phyloP scores from a whole-genome alignment of 2,113 vertebrate species.

The Plecotus auritus region DNA sequence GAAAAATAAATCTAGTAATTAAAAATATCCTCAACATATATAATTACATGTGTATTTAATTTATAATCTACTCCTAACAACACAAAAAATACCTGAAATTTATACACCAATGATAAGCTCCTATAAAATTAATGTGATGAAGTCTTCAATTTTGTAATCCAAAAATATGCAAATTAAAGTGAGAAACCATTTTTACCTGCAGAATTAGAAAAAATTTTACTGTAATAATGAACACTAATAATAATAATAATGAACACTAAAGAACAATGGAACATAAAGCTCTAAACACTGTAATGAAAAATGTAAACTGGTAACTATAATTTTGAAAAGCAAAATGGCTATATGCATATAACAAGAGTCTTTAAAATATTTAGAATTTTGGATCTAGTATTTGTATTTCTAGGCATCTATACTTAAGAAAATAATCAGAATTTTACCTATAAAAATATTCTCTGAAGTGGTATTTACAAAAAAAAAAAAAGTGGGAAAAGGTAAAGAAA shows the following conservation, averaged over 20 bases:
- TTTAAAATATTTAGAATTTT: background rate
- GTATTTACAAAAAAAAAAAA: background rate
- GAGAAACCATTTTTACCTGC: background rate
- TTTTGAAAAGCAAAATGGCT: background rate
- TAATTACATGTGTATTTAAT: background rate
- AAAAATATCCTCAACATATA: background rate
- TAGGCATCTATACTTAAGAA: conserved; percentile 18
- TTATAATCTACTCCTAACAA: background rate
- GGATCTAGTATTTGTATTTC: background rate
- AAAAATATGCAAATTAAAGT: background rate
- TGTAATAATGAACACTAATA: background rate
- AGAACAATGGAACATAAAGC: background rate
- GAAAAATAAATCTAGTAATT: background rate
- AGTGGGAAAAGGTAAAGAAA: too few relatives aligned
- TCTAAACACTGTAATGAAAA: background rate
- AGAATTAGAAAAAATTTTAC: background rate
- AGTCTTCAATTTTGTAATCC: background rate
- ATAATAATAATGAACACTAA: background rate
- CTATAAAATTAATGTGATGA: background rate
- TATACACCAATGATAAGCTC: background rate
- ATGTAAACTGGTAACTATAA: background rate
- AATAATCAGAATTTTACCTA: background rate
- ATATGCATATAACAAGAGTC: background rate
- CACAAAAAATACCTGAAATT: background rate
- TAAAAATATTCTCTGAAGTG: background rate